Base-by-base conservation (phyloP, 2,113 vertebrate species). In the Apteryx owenii region DNA sequence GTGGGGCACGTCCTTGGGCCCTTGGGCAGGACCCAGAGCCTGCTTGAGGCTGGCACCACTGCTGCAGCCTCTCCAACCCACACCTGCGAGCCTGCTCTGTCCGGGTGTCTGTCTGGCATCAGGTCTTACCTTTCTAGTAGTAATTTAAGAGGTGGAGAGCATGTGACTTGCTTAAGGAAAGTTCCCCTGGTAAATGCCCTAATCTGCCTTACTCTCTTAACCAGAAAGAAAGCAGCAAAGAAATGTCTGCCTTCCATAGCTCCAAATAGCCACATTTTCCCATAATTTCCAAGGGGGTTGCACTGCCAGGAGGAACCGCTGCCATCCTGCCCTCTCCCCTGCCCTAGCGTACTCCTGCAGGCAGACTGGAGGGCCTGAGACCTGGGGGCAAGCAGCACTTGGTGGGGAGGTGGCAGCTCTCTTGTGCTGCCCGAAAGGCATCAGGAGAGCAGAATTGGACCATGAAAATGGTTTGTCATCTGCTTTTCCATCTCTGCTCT, bases 1-100 rank as follows among this genome's bases (percentile, higher is more conserved):
- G 28, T 3, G 0, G 21, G 22, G 20, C 1, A 0, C 9, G 66
- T 6, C 44, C 26, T 31, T 4, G 25, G 10, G 0, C 0, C 13
- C 26, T 33, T 15, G n/a, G n/a, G 42, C 17, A 88, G n/a, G 50
- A 38, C 33, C 33, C 17, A 11, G 2, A 51, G 17, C 22, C 22
- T 15, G 36, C 62, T 26, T 60, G 56, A 60, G 56, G 56, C 29
- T 60, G 56, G 56, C 56, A 60, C 29, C 31, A 33, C 29, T 33
- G 31, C 56, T 60, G 56, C 56, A 33, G 56, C 29, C 56, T 33
- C 36, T 40, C 36, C 36, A 91, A n/a, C 12, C 22, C 58, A 31
- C 10, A 19, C 31, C 44, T 61, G 14, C 2, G 2, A 51, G 28
- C n/a, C 61, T 22, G 21, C n/a, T 23, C n/a, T 21, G 14, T 36